Evolutionary conservation across 2,113 vertebrate genomes (phyloP), one percentile per base, ranked within the genome.

Genomic region (Hyla sarda): DNA sequence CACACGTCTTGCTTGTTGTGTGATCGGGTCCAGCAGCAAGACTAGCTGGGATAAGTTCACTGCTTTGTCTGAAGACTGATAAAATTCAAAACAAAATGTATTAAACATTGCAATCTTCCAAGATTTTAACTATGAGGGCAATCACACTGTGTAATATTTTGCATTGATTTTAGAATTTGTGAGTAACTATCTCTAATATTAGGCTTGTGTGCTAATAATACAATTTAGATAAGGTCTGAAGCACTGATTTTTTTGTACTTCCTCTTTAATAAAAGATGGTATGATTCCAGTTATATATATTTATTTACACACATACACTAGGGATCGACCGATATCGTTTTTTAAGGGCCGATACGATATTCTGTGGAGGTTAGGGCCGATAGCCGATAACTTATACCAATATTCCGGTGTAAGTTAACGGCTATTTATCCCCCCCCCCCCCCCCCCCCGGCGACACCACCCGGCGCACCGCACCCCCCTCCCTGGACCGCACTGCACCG

Each of bases 1-100:
- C 11, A 93, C 62, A 28, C 93, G 97, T 23, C 91, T 99, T 1
- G 95, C 96, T 82, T 99, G 98, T 91, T 99, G 98, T 23, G 90
- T 97, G 58, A 97, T 99, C 32, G 97, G 94, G 52, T 45, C 93
- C 9, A 88, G 92, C 52, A 91, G 88, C 12, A 86, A 92, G 0
- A 88, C 45, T 67, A 88, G 90, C 82, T 98, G 95, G 96, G 89
- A 89, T 48, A 89, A 76, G 60, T 88, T 89, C 9, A 9, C 82
- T 16, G 3, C 83, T 0, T 88, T 90, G 19, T 25, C 34, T 28
- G 37, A 45, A 37, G 32, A 37, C 23, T n/a, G 11, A n/a, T 28
- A 23, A n/a, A 16, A 5, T 28, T n/a, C n/a, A n/a, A n/a, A n/a
- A n/a, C n/a, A n/a, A n/a, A n/a, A n/a, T n/a, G n/a, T n/a, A 62